Percentiles rank a stretch among this genome's conserved stretches.
phyloP scores from a whole-genome alignment of 2,113 vertebrate genomes.

The Otocyon megalotis region DNA sequence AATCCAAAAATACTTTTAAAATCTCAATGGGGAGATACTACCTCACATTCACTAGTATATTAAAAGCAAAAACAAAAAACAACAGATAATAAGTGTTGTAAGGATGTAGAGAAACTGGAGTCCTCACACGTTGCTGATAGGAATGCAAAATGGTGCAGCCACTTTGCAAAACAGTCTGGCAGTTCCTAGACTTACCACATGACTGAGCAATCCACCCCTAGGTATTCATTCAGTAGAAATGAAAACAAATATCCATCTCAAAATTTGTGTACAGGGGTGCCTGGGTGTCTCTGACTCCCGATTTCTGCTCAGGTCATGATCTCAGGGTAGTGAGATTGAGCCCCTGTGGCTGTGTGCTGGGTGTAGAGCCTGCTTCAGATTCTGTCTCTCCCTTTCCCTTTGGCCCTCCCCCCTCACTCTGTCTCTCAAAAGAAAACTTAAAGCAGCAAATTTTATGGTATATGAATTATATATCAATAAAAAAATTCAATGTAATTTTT shows the following conservation, averaged over 20 bases:
- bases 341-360: neutral
- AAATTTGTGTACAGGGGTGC: neutral
- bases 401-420: neutral
- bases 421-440: neutral
- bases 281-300: neutral
- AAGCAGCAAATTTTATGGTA: neutral
- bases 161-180: neutral
- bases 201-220: neutral
- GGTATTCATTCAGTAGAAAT: neutral
- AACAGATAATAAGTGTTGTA: neutral
- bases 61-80: neutral
- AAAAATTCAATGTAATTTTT: neutral
- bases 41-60: neutral
- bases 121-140: neutral
- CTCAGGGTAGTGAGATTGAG: neutral
- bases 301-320: neutral
- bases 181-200: neutral
- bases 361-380: neutral
- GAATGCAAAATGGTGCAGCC: neutral
- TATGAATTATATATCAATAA: neutral
- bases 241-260: neutral
- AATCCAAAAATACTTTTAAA: neutral
- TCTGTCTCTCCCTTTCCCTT: neutral
- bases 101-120: neutral
- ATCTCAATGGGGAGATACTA: neutral